phyloP scores from a whole-genome alignment of 2,797 vertebrate species.

The Hozukius guyotensis region DNA sequence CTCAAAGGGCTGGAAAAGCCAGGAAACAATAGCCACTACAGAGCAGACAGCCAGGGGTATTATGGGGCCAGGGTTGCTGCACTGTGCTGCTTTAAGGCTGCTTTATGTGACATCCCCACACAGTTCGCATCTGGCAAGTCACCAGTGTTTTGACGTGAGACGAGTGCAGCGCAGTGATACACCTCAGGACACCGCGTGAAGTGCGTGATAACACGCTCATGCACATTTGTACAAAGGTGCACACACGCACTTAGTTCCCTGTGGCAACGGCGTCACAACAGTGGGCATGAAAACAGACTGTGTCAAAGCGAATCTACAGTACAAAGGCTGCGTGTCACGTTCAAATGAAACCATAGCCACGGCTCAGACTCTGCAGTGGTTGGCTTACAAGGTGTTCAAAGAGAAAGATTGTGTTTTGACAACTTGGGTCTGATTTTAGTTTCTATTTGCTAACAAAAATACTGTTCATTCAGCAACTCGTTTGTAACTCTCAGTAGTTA shows the following conservation, averaged over 20 bases:
- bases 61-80: conserved; percentile 23
- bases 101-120: conserved; percentile 53
- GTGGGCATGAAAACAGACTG: conserved; percentile 36
- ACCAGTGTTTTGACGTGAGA: conserved; percentile 63
- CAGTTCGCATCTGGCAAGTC: conserved; percentile 54
- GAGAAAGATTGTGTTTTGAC: background rate
- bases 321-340: conserved; percentile 30
- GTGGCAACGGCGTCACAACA: conserved; percentile 58
- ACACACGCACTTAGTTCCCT: conserved; percentile 19
- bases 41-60: conserved; percentile 34
- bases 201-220: background rate
- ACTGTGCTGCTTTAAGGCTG: conserved; percentile 19
- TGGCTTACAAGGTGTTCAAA: background rate
- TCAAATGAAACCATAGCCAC: conserved; percentile 14
- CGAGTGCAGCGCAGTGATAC: conserved; percentile 31
- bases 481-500: background rate
- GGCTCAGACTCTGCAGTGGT: background rate
- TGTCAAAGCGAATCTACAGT: conserved; percentile 45
- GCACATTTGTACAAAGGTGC: conserved; percentile 19
- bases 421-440: background rate
- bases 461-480: background rate
- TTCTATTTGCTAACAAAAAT: background rate
- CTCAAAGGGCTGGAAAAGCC: conserved; percentile 66
- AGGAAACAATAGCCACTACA: conserved; percentile 65
- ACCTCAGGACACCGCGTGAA: conserved; percentile 23